Percentiles rank a stretch among this genome's conserved stretches.
These are phyloP conservation scores for Todiramphus chloris DNA, from an alignment of 2,113 vertebrate genomes.

Conservation along the genomic window DNA sequence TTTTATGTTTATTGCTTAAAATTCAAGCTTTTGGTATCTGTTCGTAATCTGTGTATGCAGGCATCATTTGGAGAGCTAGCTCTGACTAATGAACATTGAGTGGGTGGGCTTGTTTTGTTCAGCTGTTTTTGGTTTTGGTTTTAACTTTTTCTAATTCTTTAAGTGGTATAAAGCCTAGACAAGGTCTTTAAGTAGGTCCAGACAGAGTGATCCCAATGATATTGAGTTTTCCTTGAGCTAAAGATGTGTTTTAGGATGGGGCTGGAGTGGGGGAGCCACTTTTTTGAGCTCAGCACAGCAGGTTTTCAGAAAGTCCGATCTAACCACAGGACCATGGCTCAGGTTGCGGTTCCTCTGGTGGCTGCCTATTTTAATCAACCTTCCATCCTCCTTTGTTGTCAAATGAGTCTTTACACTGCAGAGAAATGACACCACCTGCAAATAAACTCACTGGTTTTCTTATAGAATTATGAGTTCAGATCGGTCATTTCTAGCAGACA, in stretches of 20 bases:
- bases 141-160: neutral
- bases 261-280: neutral
- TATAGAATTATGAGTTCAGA: neutral
- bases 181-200: neutral
- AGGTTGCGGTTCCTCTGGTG: neutral
- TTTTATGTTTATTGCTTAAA: neutral
- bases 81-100: neutral
- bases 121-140: too few relatives aligned
- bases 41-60: neutral
- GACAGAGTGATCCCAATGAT: neutral
- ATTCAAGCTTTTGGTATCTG: neutral
- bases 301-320: neutral
- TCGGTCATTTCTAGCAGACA: neutral
- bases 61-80: neutral
- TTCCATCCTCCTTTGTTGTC: neutral
- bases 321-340: neutral
- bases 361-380: neutral
- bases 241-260: neutral
- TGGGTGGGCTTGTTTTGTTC: neutral
- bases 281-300: neutral
- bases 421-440: neutral
- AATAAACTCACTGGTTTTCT: neutral
- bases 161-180: neutral
- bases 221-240: neutral
- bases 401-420: neutral